Evolutionary conservation across 2,113 vertebrate species (phyloP), one percentile per base, ranked within the genome.

Genomic region (Labeo rohita): DNA sequence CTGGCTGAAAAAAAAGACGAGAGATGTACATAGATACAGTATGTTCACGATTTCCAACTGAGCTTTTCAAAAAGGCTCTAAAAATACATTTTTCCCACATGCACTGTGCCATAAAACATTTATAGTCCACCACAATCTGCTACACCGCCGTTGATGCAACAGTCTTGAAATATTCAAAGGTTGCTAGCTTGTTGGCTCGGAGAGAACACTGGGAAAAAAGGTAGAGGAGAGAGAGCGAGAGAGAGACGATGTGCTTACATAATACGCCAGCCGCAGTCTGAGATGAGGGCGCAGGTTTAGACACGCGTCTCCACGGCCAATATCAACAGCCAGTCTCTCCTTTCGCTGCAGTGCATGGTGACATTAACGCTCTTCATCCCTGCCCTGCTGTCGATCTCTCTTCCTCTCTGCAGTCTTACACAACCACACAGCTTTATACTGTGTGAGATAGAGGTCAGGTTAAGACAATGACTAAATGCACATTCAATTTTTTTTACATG

Each of bases 41-140:
- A 21, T 66, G 80, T 78, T 79, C 74, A 80, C 73, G 50, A 50
- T 88, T 80, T 61, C 56, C 8, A n/a, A 61, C 56, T 21, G 56
- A 61, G 56, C 56, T 61, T 61, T 39, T 83, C 61, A 39, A 39
- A 90, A 78, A 85, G 36, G 85, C 63, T 89, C 95, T 95, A 95
- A 94, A 95, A 95, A 94, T 95, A 95, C 3, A 91, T 92, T 92
- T 86, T 93, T 93, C 94, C 94, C 94, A 93, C 92, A 90, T 94
- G 94, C 89, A 88, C 94, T 93, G 93, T 94, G 93, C 94, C 92
- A 94, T 95, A 90, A 95, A 95, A 95, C 94, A 95, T 95, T 95
- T 94, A 95, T 94, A 94, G 93, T 90, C 84, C 89, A 87, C 90
- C 88, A 90, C 85, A 89, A 91, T 94, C 92, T 92, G 92, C 91